Percentiles rank a stretch among this genome's conserved stretches.
Conservation (phyloP, 64 coral and sea anemone genomes). For the Dendrophyllia cribrosa region DNA sequence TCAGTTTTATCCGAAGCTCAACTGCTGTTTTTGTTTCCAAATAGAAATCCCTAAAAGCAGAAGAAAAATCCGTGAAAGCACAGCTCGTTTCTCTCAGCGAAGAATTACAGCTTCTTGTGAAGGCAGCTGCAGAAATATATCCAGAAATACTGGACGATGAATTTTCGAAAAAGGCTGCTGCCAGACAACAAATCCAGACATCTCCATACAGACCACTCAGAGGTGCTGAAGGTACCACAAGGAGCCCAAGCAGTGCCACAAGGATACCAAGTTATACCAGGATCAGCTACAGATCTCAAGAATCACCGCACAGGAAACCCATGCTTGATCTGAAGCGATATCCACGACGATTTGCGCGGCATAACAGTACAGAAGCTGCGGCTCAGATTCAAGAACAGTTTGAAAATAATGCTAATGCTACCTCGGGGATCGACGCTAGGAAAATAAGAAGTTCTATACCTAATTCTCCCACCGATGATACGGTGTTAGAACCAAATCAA, state of each 20-base stretch:
- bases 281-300: neutral
- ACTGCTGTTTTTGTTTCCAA: neutral
- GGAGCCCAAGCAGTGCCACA: neutral
- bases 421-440: slow-evolving; percentile 12
- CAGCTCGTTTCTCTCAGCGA: slow-evolving; percentile 48
- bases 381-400: slow-evolving; percentile 45
- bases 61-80: slow-evolving; percentile 36
- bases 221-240: neutral
- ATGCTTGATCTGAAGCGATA: slow-evolving; percentile 3
- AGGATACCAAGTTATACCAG: slow-evolving; percentile 22
- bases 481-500: neutral
- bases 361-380: slow-evolving; percentile 1
- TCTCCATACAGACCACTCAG: neutral
- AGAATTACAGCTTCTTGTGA: slow-evolving; percentile 54
- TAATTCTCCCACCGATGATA: slow-evolving; percentile 22
- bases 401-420: neutral
- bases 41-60: slow-evolving; percentile 41
- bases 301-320: neutral
- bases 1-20: neutral
- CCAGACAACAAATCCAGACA: neutral
- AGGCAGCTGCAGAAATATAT: slow-evolving; percentile 53
- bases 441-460: slow-evolving; percentile 15
- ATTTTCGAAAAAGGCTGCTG: slow-evolving; percentile 31
- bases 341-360: neutral
- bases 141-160: slow-evolving; percentile 63